A percentile compares a stretch with the other conserved stretches of the same genome.
phyloP scores from a whole-genome alignment of 2,113 vertebrate genomes.

The Malaclemys terrapin region DNA sequence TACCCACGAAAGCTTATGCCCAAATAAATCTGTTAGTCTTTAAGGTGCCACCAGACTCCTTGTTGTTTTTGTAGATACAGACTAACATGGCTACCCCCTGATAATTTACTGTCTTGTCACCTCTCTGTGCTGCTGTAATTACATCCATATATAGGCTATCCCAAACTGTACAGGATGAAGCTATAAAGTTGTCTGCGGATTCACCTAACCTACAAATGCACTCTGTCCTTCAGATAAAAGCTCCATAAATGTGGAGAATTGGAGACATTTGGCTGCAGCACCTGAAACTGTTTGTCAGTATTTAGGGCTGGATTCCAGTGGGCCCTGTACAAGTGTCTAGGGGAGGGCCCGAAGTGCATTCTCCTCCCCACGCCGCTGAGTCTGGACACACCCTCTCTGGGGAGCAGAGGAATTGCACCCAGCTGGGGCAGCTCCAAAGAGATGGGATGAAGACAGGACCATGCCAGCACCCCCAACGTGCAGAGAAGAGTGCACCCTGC shows the following conservation, averaged over 20 bases:
- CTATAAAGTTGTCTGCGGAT: neutral
- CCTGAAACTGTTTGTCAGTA: neutral
- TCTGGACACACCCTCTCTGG: no score
- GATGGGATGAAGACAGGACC: neutral
- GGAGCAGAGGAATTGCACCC: neutral
- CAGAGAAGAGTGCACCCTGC: neutral
- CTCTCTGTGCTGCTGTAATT: neutral
- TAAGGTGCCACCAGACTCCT: no score
- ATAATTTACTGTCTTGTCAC: neutral
- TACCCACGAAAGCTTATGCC: no score
- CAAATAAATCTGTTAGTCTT: no score
- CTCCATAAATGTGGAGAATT: neutral
- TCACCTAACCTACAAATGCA: neutral
- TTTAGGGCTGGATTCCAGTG: neutral
- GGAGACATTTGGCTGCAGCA: neutral
- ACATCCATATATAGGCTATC: neutral
- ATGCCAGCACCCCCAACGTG: neutral
- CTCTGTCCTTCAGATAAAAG: neutral
- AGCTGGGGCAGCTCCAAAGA: neutral
- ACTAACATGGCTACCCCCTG: no score
- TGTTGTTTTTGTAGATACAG: no score
- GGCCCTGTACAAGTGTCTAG: neutral
- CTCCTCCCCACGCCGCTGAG: neutral
- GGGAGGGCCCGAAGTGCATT: neutral
- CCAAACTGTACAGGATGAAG: neutral